Base-by-base conservation (phyloP, 2,113 vertebrate genomes). In the Aegithalos caudatus region DNA sequence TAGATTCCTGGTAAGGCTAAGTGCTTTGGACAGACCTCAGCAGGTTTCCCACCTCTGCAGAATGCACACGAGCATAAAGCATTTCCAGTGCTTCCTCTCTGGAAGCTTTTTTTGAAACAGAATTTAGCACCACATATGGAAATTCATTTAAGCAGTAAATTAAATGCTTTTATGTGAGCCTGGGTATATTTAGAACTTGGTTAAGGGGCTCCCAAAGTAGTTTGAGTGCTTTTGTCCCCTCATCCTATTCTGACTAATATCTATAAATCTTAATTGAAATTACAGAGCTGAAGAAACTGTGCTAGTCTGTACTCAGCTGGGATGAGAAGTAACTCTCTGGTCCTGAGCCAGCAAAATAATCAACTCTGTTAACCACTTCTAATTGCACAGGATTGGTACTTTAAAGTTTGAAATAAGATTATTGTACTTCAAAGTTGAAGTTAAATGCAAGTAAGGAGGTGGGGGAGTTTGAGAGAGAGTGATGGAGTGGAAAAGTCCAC, bases 221-320 rank as follows among this genome's bases (percentile, higher is more conserved):
- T 60, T 13, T 48, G 47, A 82, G 53, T 70, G 74, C 51, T 93
- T 90, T 21, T 8, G 9, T 38, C 15, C 29, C 29, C 27, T 23
- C 20, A 33, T 88, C 69, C 72, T 81, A 60, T 91, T 88, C 69
- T 72, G n/a, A 66, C 33, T 44, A 73, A 44, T 96, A 97, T 95
- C 90, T 96, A n/a, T 67, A 88, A 95, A 94, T 97, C 94, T 96
- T 95, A 96, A 95, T 89, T 96, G 87, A 92, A 96, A 88, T 94
- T 88, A 90, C 44, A 78, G 90, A 85, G 66, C 58, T 94, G 64
- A 78, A 66, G 57, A 66, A 73, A 67, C 18, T 73, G 45, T 56
- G n/a, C n/a, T 81, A n/a, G 45, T 76, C 38, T 88, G 48, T 54
- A 42, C 50, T 89, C 60, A 40, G 57, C 45, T 83, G 67, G 42